Evolutionary conservation across 2,113 vertebrate species (phyloP), one percentile per base, ranked within the genome.

Genomic region (Ceyx cyanopectus): DNA sequence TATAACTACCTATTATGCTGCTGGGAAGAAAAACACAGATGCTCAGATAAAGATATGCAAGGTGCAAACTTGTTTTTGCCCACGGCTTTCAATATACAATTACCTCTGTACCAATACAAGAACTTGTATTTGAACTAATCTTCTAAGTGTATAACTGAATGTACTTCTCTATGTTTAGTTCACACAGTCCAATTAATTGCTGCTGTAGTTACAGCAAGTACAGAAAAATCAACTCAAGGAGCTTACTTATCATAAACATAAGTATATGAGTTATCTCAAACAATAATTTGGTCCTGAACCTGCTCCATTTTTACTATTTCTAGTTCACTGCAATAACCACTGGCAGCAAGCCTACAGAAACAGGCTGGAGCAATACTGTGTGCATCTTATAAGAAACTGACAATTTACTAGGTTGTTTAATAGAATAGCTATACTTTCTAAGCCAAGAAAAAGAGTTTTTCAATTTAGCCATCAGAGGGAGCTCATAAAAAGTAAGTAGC

Each of bases 391-490:
- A 51, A 21, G 4, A 26, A 46, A 43, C 0, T 34, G 41, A n/a
- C 48, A 81, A 53, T 70, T 81, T 51, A 46, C 24, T 8, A 13
- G 12, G 14, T 37, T 65, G 40, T 34, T 48, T 22, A 23, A 10
- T 7, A 27, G 0, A 6, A 56, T 13, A 81, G 24, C 0, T 13
- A 23, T 0, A 4, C 12, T 58, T 67, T 18, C 27, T 48, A 51
- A 69, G 11, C 30, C 40, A 48, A 56, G 53, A n/a, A 46, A 63
- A 74, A 73, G 4, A 41, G 81, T 37, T 89, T 58, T 80, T 61
- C 77, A 50, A 19, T 56, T 73, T 80, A 79, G 32, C 92, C 96
- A 96, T 94, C 65, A 95, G 94, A 90, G 92, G 94, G 95, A 92
- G 95, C 89, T 94, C 92, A 41, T 5, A 34, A 34, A 34, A 34